Base-by-base conservation (phyloP, 2,113 vertebrate genomes). In the Clarias batrachus region DNA sequence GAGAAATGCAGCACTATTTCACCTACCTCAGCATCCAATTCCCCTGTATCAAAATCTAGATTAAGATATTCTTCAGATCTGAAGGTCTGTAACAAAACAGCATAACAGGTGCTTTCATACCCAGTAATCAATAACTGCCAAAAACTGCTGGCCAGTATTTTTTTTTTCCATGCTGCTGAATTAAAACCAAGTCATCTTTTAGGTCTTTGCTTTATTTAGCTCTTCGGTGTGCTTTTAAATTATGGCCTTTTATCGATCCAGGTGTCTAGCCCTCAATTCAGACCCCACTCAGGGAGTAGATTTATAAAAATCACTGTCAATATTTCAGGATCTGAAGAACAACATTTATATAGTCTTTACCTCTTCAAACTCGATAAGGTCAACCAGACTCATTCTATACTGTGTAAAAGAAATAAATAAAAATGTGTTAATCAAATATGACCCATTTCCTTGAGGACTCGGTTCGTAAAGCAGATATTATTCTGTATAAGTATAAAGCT, bases 251-350 rank as follows among this genome's bases (percentile, higher is more conserved):
- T n/a, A 86, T 86, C 14, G 65, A 86, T 70, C 54, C 65, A 70
- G 65, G 78, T 86, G 85, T 70, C 76, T 76, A 70, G 65, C 23
- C 54, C 54, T 86, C 77, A 48, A 27, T 81, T 59, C 66, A 78
- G 21, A 8, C 52, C 52, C 48, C 74, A 79, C 62, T 85, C n/a
- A 70, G 78, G 14, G 76, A 70, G 66, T 37, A 86, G 70, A 82
- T 65, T 87, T 76, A 82, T 82, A 76, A 77, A 77, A 56, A 70
- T 57, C 63, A 63, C 27, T 33, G 65, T 87, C 70, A 52, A 82
- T 87, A 65, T 56, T 73, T 37, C 9, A 9, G 56, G 33, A 66
- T 16, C 54, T 30, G 4, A 68, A 81, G 37, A 81, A 62, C 56
- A 82, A 76, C 56, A 33, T 76, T 81, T 77, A 82, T 76, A 73